Base-by-base conservation (phyloP, 2,797 vertebrate species). In the Betta splendens region DNA sequence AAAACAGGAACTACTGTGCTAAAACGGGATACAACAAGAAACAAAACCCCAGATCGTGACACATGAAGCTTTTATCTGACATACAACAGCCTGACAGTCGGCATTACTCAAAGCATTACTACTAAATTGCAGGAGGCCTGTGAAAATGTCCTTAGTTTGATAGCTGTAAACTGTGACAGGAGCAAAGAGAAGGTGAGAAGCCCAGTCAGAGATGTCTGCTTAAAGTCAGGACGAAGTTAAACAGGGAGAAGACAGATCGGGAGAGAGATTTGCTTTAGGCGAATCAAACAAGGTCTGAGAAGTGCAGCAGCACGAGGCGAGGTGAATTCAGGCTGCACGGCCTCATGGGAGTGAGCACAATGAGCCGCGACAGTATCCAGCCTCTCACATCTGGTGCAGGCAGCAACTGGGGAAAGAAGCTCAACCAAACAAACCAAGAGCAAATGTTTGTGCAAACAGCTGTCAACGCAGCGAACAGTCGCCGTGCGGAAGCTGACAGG, bases 331-430 rank as follows among this genome's bases (percentile, higher is more conserved):
- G 64, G 35, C 20, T 8, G 3, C 3, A 9, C 1, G 7, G 15
- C 43, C 43, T 36, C 23, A 18, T 3, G 33, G 18, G 64, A 32
- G 21, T 1, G 9, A 46, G 40, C 26, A n/a, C 21, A 22, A 33
- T 60, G 50, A 64, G 43, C 16, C 36, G 3, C 50, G 51, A 64
- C 31, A 46, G 42, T 8, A 9, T 53, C 64, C 47, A 61, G 33
- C 33, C 52, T 4, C 10, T 40, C 66, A 17, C 70, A 44, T 66
- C 60, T 35, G n/a, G 20, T n/a, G 20, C 44, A 54, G 23, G 69
- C 60, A 43, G 9, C 5, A 5, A 16, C 58, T 31, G 49, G 9
- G 51, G 45, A 22, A 33, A 7, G 22, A 49, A 48, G 28, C 31
- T 45, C 3, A 0, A 5, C 23, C 18, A 8, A 37, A 42, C 37